A percentile compares a stretch with the other conserved stretches of the same genome.
phyloP scores from a whole-genome alignment of 2,888 invertebrate species.

The Pteria penguin region DNA sequence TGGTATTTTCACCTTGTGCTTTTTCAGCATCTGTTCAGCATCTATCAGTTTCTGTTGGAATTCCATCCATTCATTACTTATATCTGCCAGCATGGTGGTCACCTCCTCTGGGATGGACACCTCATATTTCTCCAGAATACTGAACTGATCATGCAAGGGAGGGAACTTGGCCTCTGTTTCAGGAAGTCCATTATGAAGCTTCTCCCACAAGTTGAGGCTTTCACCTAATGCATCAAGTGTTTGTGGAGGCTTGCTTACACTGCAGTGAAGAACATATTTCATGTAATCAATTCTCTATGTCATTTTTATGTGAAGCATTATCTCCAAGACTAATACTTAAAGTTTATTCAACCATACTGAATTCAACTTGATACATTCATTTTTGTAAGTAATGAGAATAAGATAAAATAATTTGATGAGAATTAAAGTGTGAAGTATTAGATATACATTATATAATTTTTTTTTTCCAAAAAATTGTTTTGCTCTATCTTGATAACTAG shows the following conservation, averaged over 20 bases:
- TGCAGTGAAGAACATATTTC: slow-evolving; percentile 67
- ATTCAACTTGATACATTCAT: background rate
- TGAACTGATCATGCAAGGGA: slow-evolving; percentile 88
- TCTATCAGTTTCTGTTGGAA: slow-evolving; percentile 87
- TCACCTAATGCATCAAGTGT: slow-evolving; percentile 87
- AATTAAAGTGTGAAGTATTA: too few species aligned
- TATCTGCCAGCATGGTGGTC: slow-evolving; percentile 77
- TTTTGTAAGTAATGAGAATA: background rate
- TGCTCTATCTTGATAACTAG: too few species aligned
- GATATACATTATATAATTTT: too few species aligned
- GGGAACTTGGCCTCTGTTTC: slow-evolving; percentile 87
- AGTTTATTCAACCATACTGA: too few species aligned
- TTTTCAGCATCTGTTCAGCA: slow-evolving; percentile 87
- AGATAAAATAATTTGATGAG: too few species aligned
- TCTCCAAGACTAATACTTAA: too few species aligned
- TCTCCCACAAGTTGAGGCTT: slow-evolving; percentile 86
- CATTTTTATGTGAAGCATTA: too few species aligned
- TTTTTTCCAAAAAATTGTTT: too few species aligned
- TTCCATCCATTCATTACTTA: slow-evolving; percentile 85
- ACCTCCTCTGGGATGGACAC: slow-evolving; percentile 85
- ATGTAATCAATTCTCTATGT: too few species aligned
- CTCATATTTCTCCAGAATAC: slow-evolving; percentile 85
- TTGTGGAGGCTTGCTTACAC: slow-evolving; percentile 85
- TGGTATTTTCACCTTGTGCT: slow-evolving; percentile 87
- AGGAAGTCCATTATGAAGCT: slow-evolving; percentile 85